Evolutionary conservation across 2,888 invertebrate species (phyloP), one percentile per base, ranked within the genome.

Genomic region (Ectemnius cavifrons): DNA sequence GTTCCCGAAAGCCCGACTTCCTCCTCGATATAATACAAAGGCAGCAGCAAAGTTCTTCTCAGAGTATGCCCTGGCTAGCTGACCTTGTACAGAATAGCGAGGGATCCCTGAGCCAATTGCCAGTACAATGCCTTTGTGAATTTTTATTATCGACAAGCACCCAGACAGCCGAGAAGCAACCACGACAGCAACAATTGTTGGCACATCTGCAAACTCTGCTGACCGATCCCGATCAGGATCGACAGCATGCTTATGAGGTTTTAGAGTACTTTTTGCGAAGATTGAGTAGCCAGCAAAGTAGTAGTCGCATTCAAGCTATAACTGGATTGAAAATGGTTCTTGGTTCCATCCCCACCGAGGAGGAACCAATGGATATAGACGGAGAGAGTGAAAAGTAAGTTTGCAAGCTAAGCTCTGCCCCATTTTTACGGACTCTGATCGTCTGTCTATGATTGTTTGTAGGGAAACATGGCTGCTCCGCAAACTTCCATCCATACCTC

Each of bases 41-140:
- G 23, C 94, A 94, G 87, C 91, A 91, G 60, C 96, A 96, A 89
- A 96, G 97, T 80, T 95, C 97, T 8, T 95, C 97, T 0, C 96
- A 97, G 81, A 97, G 98, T 56, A 98, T 98, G 97, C 98, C 98
- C 3, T 99, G 99, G 99, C 92, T 99, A 76, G 97, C 98, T 8
- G 97, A 98, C 90, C 92, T 99, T 74, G 97, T 99, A 14, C 96
- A 98, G 84, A 97, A 96, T 84, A 97, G 97, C 80, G 98, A 98
- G 87, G 96, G 97, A 0, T 96, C 97, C 18, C 92, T 96, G 52
- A 94, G 96, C 87, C 96, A 98, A 83, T 92, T 99, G 20, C 99
- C 99, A 0, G 98, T 99, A n/a, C 98, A 98, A 88, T 99, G 98
- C 89, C 93, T 99, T 63, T 99, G 99, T 92, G 99, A 99, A 92